Evolutionary conservation across 1,140 invertebrate genomes (phyloP), one percentile per base, ranked within the genome.

Genomic region (Monochamus saltuarius): DNA sequence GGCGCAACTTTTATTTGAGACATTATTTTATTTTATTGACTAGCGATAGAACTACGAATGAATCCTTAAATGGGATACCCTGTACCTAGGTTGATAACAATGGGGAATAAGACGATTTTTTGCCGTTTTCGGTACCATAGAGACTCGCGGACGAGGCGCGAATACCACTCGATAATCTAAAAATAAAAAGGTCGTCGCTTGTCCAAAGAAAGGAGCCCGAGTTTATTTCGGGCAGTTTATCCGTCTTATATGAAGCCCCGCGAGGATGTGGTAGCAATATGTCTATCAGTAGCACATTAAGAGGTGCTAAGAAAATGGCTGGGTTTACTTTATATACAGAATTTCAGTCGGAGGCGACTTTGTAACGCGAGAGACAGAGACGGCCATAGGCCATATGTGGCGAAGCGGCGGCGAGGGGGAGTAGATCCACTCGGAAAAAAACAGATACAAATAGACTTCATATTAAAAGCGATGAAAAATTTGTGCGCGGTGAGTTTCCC

Each of bases 231-330:
- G 17, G 51, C 51, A 53, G 51, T 37, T 8, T 53, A 53, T 40
- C 17, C 16, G 13, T 16, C 40, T 36, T 53, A 40, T 53, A 53
- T 29, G 45, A 56, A 22, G 53, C 45, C 22, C 60, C 50, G 57
- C 49, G 65, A 61, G 65, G 65, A 66, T 66, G 60, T 66, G 56
- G 65, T 43, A 53, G 58, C 50, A 40, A 56, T 66, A 55, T 66
- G 65, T 66, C 65, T 63, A 59, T 66, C 65, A 61, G 17, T 40
- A 61, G 29, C 43, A 37, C 42, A 47, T 66, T 66, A 66, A 60
- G 64, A 66, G 64, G 64, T 57, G 64, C 56, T 52, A 66, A 62
- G 51, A 61, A 66, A 61, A 66, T 62, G 65, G 50, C 61, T 54
- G 59, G 63, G 58, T 66, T 66, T 66, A 63, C 65, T 60, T 63